Conservation (phyloP, 2,113 vertebrate species). For the Cynoglossus semilaevis region DNA sequence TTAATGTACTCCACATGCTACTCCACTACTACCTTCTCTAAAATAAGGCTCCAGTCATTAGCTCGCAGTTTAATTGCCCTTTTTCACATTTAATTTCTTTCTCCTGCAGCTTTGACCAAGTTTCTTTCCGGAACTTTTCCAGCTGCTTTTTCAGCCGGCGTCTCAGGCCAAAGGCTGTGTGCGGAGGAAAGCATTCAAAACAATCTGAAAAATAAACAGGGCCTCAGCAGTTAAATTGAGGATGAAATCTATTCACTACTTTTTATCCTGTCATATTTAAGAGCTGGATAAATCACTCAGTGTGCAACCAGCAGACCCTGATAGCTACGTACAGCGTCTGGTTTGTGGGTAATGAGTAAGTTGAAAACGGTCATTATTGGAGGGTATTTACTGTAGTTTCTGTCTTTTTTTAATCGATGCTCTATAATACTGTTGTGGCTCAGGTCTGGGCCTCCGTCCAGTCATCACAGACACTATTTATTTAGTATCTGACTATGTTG, state of each 20-base stretch:
- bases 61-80: no score
- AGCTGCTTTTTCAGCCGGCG: background rate
- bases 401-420: constrained; percentile 22
- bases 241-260: constrained; percentile 35
- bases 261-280: constrained; percentile 26
- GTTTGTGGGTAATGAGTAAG: constrained; percentile 11
- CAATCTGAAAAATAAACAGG: constrained; percentile 41
- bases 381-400: constrained; percentile 17
- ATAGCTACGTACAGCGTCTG: constrained; percentile 5
- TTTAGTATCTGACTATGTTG: constrained; percentile 5
- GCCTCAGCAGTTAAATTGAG: constrained; percentile 49
- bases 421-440: constrained; percentile 7
- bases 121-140: background rate
- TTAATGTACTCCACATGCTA: no score
- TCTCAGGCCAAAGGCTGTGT: constrained; percentile 5
- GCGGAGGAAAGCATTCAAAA: constrained; percentile 25
- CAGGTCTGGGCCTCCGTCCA: background rate
- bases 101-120: background rate
- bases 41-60: background rate
- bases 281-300: constrained; percentile 7
- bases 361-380: constrained; percentile 9
- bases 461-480: constrained; percentile 4
- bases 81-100: no score
- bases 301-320: constrained; percentile 26
- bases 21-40: no score